These are phyloP conservation scores for Drosophila ambigua DNA, from an alignment of 1,140 invertebrate genomes.

Conservation along the genomic window DNA sequence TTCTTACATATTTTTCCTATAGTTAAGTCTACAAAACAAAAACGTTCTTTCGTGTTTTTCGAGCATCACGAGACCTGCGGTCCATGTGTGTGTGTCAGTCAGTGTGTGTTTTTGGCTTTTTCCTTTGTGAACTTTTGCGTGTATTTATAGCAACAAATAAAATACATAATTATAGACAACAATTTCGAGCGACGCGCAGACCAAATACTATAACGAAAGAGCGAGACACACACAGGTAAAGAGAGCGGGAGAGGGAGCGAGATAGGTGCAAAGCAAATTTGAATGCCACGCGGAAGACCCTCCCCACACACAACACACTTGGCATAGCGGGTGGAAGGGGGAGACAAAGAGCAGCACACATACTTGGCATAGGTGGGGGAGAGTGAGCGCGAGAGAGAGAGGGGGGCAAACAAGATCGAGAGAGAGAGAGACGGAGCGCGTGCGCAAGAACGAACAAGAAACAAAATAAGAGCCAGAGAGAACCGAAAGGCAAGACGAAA, in stretches of 20 bases:
- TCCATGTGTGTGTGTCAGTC: slow-evolving; percentile 14
- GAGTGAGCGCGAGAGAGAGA: background rate
- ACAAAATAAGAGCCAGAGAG: slow-evolving; percentile 30
- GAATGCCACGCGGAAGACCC: slow-evolving; percentile 76
- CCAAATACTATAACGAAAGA: slow-evolving; percentile 13
- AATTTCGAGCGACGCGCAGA: slow-evolving; percentile 36
- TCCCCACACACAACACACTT: background rate
- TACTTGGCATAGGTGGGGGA: background rate
- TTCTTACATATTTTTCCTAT: background rate
- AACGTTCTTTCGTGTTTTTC: slow-evolving; percentile 49
- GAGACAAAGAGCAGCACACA: background rate
- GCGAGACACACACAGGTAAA: background rate
- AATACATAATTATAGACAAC: slow-evolving; percentile 77
- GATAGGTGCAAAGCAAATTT: slow-evolving; percentile 46
- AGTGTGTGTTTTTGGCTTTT: slow-evolving; percentile 22
- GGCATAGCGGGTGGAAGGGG: slow-evolving; percentile 7
- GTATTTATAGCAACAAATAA: slow-evolving; percentile 74
- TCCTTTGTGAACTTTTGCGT: slow-evolving; percentile 42
- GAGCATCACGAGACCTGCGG: slow-evolving; percentile 69
- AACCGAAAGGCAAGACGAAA: slow-evolving; percentile 13
- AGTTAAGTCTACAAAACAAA: slow-evolving; percentile 22
- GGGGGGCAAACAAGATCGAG: slow-evolving; percentile 4
- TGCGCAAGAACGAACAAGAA: slow-evolving; percentile 45
- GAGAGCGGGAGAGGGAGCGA: background rate
- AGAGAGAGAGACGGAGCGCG: slow-evolving; percentile 27